Percentiles rank a stretch among this genome's conserved stretches.
phyloP scores from a whole-genome alignment of 2,888 invertebrate species.

The Drosophila kambysellisi region DNA sequence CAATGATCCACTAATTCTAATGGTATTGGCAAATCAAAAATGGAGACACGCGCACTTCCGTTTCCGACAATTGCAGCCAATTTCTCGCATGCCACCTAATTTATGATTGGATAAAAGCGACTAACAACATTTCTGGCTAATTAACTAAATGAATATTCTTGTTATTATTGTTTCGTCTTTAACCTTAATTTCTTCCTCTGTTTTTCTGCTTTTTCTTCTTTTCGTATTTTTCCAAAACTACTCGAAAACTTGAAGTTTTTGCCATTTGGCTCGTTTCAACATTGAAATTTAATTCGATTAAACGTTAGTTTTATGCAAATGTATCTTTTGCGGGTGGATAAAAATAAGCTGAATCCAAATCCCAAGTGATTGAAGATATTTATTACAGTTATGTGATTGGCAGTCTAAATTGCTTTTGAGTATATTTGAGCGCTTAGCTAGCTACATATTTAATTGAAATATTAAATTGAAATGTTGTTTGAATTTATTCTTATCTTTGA shows the following conservation, averaged over 20 bases:
- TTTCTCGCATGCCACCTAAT: slow-evolving; percentile 67
- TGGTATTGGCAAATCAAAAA: slow-evolving; percentile 72
- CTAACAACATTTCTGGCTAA: slow-evolving; percentile 45
- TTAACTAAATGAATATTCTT: slow-evolving; percentile 35
- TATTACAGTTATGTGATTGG: slow-evolving; percentile 16
- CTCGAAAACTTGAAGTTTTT: slow-evolving; percentile 36
- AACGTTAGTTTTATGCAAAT: slow-evolving; percentile 49
- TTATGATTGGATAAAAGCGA: slow-evolving; percentile 57
- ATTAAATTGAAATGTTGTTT: background rate
- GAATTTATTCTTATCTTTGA: background rate
- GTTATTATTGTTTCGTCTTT: background rate
- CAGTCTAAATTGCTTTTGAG: slow-evolving; percentile 3
- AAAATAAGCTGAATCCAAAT: slow-evolving; percentile 10
- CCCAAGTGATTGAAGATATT: slow-evolving; percentile 25
- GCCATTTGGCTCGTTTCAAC: slow-evolving; percentile 46
- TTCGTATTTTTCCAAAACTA: slow-evolving; percentile 1
- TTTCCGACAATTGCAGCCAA: slow-evolving; percentile 53
- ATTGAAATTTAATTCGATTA: slow-evolving; percentile 41
- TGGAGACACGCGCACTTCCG: slow-evolving; percentile 71
- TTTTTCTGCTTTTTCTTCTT: background rate
- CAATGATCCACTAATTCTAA: slow-evolving; percentile 10
- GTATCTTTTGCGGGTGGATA: slow-evolving; percentile 19
- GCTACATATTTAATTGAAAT: background rate
- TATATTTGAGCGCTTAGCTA: background rate
- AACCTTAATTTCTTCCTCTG: background rate